Evolutionary conservation across 92 coral and sea anemone species (phyloP).

Genomic region (Siderastrea radians): DNA sequence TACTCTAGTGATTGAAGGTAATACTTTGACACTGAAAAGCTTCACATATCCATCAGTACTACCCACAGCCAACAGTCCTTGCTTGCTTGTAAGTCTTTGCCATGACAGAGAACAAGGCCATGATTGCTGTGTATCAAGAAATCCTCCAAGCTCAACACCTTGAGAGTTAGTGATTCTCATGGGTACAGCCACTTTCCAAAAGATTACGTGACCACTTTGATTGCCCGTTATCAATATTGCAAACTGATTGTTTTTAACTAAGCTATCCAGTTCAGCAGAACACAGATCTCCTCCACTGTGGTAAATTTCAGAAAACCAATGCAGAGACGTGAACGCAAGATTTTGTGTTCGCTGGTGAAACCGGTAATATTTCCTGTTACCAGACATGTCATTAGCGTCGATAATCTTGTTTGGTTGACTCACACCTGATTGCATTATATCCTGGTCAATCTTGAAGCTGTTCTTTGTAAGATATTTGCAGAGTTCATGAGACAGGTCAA

Average conservation of each 20-base stretch:
- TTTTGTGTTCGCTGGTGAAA: conserved; percentile 30
- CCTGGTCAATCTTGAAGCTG: conserved; percentile 8
- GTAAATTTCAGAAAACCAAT: conserved; percentile 45
- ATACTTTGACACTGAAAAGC: conserved; percentile 46
- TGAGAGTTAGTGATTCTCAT: conserved; percentile 8
- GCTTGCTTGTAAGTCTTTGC: neutral
- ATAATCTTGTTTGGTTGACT: neutral
- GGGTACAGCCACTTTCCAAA: conserved; percentile 74
- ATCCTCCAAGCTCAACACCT: conserved; percentile 19
- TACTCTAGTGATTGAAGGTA: conserved; percentile 37
- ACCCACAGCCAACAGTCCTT: conserved; percentile 62
- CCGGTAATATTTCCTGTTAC: neutral
- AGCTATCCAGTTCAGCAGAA: neutral
- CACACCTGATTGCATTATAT: conserved; percentile 13
- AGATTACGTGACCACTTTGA: conserved; percentile 72
- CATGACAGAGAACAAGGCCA: conserved; percentile 43
- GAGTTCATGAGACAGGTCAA: conserved; percentile 15
- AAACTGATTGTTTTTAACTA: conserved; percentile 7
- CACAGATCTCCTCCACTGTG: neutral
- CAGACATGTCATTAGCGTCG: neutral
- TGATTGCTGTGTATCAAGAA: conserved; percentile 8
- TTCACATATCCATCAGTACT: conserved; percentile 56
- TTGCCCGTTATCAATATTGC: conserved; percentile 66
- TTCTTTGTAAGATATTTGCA: neutral
- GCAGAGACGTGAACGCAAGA: conserved; percentile 23